Conservation (phyloP, 2,888 invertebrate genomes). For the Melanostoma mellinum region DNA sequence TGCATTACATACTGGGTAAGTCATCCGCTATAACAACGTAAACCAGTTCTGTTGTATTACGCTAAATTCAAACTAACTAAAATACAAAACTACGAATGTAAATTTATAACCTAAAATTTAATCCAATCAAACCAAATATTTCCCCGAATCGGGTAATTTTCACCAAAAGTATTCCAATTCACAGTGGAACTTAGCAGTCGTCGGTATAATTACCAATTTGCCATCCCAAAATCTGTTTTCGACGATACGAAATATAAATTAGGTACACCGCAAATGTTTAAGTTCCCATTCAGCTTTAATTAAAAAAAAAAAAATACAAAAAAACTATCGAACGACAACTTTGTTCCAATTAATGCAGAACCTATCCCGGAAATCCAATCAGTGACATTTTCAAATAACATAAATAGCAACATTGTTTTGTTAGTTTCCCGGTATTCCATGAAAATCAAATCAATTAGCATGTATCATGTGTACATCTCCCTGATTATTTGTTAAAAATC, state of each 20-base stretch:
- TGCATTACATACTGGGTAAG: too few species aligned
- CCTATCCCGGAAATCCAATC: constrained; percentile 38
- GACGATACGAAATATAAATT: neutral
- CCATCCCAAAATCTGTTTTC: too few species aligned
- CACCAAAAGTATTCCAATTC: neutral
- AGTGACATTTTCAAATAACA: constrained; percentile 21
- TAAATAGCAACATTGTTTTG: constrained; percentile 15
- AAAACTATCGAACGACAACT: constrained; percentile 6
- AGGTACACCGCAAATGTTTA: neutral
- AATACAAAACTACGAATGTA: too few species aligned
- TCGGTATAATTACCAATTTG: too few species aligned
- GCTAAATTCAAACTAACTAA: too few species aligned
- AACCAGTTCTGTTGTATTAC: too few species aligned
- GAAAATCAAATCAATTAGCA: constrained; percentile 33
- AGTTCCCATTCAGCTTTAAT: constrained; percentile 14
- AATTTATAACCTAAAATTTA: neutral
- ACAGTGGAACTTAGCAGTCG: too few species aligned
- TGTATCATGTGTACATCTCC: neutral
- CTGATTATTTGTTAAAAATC: neutral
- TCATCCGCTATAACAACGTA: too few species aligned
- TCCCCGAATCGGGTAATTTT: neutral
- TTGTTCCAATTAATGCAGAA: constrained; percentile 20
- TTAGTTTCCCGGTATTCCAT: neutral
- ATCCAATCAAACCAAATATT: constrained; percentile 12
- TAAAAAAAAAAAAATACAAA: constrained; percentile 7